Percentiles rank a stretch among this genome's conserved stretches.
phyloP scores from a whole-genome alignment of 64 coral and sea anemone species.

The Catalaphyllia jardinei region DNA sequence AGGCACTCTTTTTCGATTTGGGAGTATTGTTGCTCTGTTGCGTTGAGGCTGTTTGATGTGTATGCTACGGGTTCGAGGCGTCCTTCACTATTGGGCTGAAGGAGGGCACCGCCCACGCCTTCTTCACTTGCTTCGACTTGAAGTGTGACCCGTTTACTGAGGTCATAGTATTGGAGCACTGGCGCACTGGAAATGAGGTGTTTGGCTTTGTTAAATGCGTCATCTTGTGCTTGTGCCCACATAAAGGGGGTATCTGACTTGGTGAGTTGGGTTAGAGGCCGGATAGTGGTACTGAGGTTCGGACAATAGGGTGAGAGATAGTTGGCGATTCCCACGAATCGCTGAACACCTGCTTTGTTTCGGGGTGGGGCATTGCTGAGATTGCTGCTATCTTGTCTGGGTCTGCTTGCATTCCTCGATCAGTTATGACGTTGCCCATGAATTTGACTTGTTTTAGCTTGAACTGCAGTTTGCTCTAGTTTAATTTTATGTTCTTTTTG shows the following conservation, averaged over 20 bases:
- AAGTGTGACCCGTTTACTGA: not conserved
- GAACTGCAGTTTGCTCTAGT: conserved; percentile 15
- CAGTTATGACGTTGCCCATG: conserved; percentile 15
- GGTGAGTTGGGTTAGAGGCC: not conserved
- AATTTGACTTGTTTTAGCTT: conserved; percentile 29
- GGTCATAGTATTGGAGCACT: not conserved
- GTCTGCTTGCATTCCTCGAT: conserved; percentile 33
- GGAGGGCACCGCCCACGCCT: not conserved
- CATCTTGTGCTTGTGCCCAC: not conserved
- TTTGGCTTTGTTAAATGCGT: not conserved
- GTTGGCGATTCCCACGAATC: conserved; percentile 64
- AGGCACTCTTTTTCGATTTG: conserved; percentile 58
- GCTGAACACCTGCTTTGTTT: conserved; percentile 44
- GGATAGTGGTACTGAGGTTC: conserved; percentile 20
- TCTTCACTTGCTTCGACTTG: not conserved
- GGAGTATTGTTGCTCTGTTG: conserved; percentile 48
- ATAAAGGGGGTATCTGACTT: not conserved
- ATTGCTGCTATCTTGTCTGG: conserved; percentile 21
- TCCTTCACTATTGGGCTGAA: not conserved
- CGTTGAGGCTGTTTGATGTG: not conserved
- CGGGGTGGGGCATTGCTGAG: conserved; percentile 30
- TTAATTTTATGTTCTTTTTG: conserved; percentile 39
- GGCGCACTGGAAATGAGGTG: not conserved
- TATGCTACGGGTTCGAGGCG: not conserved
- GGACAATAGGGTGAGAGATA: conserved; percentile 49